A percentile compares a stretch with the other conserved stretches of the same genome.
Evolutionary conservation across 2,797 vertebrate species (phyloP).

Genomic region (Girardinus metallicus): DNA sequence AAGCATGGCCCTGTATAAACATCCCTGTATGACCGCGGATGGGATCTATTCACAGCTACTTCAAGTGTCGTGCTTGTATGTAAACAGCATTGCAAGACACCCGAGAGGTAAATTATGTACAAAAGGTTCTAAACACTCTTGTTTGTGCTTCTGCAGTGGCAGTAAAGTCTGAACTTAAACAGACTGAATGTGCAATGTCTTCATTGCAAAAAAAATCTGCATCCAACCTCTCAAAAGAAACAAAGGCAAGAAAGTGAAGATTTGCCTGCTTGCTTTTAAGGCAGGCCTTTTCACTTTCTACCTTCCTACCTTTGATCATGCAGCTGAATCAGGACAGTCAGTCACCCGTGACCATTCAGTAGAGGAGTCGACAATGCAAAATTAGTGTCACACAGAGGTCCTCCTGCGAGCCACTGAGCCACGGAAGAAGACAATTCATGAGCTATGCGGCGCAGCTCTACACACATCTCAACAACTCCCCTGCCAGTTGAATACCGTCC

Average conservation of each 20-base stretch:
- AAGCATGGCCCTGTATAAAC: slow-evolving; percentile 51
- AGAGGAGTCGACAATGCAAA: slow-evolving; percentile 87
- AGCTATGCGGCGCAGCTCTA: slow-evolving; percentile 70
- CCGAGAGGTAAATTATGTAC: slow-evolving; percentile 47
- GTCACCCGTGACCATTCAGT: slow-evolving; percentile 85
- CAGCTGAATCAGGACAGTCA: slow-evolving; percentile 80
- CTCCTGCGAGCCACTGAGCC: slow-evolving; percentile 85
- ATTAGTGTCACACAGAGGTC: slow-evolving; percentile 83
- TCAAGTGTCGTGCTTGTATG: slow-evolving; percentile 33
- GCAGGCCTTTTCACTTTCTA: slow-evolving; percentile 23
- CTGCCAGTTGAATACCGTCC: slow-evolving; percentile 43
- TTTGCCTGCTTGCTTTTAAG: slow-evolving; percentile 21
- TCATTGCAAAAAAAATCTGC: slow-evolving; percentile 39
- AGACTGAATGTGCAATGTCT: slow-evolving; percentile 33
- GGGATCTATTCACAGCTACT: slow-evolving; percentile 55
- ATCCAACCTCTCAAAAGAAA: slow-evolving; percentile 24
- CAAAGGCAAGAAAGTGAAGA: slow-evolving; percentile 12
- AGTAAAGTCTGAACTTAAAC: slow-evolving; percentile 28
- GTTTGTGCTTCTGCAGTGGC: slow-evolving; percentile 26
- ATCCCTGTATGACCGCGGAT: slow-evolving; percentile 40
- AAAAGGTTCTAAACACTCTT: slow-evolving; percentile 48
- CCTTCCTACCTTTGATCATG: slow-evolving; percentile 65
- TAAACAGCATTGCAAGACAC: slow-evolving; percentile 28
- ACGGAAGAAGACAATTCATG: slow-evolving; percentile 84
- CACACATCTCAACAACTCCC: slow-evolving; percentile 65